These are phyloP conservation scores for Dufourea novaeangliae DNA, from an alignment of 1,140 invertebrate genomes.

Conservation along the genomic window DNA sequence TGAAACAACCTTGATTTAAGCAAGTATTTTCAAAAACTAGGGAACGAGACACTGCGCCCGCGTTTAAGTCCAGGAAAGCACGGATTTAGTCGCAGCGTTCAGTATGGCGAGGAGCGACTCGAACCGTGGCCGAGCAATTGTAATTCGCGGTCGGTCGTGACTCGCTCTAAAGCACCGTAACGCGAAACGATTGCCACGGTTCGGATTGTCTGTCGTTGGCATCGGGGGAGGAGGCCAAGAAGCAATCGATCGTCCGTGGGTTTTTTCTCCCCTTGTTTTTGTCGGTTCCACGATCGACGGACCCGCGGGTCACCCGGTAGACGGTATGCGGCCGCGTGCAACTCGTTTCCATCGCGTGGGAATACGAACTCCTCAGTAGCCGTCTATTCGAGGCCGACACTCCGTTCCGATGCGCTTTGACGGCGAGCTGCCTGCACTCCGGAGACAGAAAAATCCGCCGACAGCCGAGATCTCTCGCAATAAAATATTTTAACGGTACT, in stretches of 20 bases:
- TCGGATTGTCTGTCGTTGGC: not conserved
- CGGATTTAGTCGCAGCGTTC: not conserved
- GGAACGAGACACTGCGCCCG: too few species aligned
- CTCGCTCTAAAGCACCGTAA: not conserved
- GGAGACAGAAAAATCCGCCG: conserved; percentile 41
- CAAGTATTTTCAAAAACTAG: too few species aligned
- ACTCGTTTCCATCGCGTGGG: conserved; percentile 64
- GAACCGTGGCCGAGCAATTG: not conserved
- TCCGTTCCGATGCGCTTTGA: conserved; percentile 44
- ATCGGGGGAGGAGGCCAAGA: not conserved
- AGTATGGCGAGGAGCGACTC: not conserved
- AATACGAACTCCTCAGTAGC: conserved; percentile 62
- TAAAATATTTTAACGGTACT: conserved; percentile 43
- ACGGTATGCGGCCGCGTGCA: not conserved
- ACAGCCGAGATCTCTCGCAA: conserved; percentile 18
- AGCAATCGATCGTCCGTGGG: not conserved
- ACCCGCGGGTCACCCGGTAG: conserved; percentile 25
- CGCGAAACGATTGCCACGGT: conserved; percentile 4
- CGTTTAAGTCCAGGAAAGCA: not conserved
- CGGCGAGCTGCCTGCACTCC: conserved; percentile 29
- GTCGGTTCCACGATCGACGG: not conserved
- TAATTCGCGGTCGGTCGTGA: not conserved
- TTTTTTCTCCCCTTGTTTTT: not conserved
- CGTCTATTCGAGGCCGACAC: conserved; percentile 7
- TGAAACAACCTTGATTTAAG: too few species aligned